A percentile compares a stretch with the other conserved stretches of the same genome.
phyloP scores from a whole-genome alignment of 2,888 invertebrate species.

The Neoscelio sp. region DNA sequence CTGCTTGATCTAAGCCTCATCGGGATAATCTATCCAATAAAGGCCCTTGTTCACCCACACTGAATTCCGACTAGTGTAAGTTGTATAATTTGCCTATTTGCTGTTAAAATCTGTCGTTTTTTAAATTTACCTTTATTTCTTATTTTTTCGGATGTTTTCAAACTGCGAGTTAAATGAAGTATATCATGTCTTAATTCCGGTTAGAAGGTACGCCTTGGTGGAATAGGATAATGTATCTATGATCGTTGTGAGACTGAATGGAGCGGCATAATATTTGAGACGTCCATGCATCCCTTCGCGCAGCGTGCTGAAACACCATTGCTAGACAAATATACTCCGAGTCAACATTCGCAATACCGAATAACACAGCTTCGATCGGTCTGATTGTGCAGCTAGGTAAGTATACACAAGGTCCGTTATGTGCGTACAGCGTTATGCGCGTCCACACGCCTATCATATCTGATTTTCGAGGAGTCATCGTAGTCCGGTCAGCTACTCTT shows the following conservation, averaged over 20 bases:
- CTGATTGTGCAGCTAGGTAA: conserved; percentile 69
- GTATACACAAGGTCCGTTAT: conserved; percentile 66
- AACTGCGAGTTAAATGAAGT: conserved; percentile 33
- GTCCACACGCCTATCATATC: conserved; percentile 65
- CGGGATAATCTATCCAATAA: no score
- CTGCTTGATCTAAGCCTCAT: no score
- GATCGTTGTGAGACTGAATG: conserved; percentile 74
- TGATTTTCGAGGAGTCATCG: conserved; percentile 56
- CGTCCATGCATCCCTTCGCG: conserved; percentile 68
- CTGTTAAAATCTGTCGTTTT: background rate
- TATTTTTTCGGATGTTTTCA: conserved; percentile 39
- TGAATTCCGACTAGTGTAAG: no score
- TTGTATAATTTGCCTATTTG: no score
- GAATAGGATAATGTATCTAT: conserved; percentile 77
- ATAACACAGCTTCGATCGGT: conserved; percentile 66
- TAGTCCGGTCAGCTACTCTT: conserved; percentile 33
- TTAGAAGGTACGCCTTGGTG: conserved; percentile 27
- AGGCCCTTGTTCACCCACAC: no score
- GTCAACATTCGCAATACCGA: conserved; percentile 78
- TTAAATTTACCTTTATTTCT: conserved; percentile 36
- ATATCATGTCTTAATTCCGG: conserved; percentile 56
- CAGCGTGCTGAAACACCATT: conserved; percentile 74
- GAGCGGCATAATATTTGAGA: conserved; percentile 70
- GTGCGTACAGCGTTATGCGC: conserved; percentile 62
- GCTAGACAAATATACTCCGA: conserved; percentile 81